Base-by-base conservation (phyloP, 2,113 vertebrate genomes). In the Lagopus muta region DNA sequence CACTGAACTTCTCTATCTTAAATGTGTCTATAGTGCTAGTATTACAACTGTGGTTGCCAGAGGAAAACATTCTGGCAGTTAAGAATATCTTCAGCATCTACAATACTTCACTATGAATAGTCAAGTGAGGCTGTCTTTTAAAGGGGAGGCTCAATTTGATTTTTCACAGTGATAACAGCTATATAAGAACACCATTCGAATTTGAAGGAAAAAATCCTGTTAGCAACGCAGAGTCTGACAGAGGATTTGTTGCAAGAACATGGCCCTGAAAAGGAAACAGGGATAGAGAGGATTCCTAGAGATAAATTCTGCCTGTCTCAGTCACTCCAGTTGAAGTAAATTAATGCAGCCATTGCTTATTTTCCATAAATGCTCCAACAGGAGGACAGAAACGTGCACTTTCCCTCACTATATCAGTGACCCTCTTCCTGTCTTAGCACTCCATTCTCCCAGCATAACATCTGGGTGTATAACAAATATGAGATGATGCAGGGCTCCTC, bases 401-500 rank as follows among this genome's bases (percentile, higher is more conserved):
- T 47, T 61, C 40, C 66, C 66, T 90, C 45, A 67, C 69, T 71
- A 52, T 66, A 47, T 62, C 73, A 67, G 55, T 66, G 82, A 76
- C 43, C 12, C 65, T 64, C 52, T 64, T 28, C 76, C n/a, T 72
- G 71, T 8, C 67, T 83, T 76, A 61, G 83, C 84, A 86, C 19
- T 19, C 50, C 52, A 15, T 60, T 82, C 78, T 92, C 47, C 83
- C 78, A 85, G 66, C 58, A 84, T 3, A 55, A 5, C 9, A 81
- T 38, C 67, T 87, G 50, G 66, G 52, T 81, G 57, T n/a, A 82
- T 10, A 84, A 84, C 13, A 86, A 81, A 45, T 10, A 82, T 3
- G 11, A 89, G 82, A 92, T 84, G 69, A 92, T 45, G 47, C 73
- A 91, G 85, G 20, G 47, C 94, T 74, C 82, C 90, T 86, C 64